These are phyloP conservation scores for Melitaea cinxia DNA, from an alignment of 1,140 invertebrate species.

Conservation along the genomic window DNA sequence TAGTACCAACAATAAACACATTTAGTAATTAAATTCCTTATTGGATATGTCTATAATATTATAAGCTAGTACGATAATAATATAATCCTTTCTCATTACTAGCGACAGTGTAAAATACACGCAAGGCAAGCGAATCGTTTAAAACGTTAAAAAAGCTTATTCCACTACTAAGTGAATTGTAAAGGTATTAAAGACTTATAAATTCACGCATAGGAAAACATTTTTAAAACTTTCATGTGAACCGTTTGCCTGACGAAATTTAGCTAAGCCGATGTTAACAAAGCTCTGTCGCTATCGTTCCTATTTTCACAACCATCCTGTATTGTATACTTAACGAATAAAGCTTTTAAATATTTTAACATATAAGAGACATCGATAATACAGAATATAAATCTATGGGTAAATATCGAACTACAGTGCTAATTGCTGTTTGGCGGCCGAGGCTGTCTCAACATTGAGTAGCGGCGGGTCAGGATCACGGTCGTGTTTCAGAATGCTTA, in stretches of 20 bases:
- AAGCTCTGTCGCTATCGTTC: constrained; percentile 27
- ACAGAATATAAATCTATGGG: constrained; percentile 20
- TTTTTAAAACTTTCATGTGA: not conserved
- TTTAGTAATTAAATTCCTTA: constrained; percentile 57
- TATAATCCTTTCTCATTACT: constrained; percentile 30
- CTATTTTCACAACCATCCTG: constrained; percentile 32
- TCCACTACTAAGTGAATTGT: not conserved
- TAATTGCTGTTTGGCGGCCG: constrained; percentile 43
- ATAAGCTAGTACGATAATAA: constrained; percentile 28
- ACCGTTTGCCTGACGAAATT: constrained; percentile 26
- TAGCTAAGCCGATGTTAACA: constrained; percentile 1
- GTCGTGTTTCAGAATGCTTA: constrained; percentile 32
- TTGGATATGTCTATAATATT: constrained; percentile 63
- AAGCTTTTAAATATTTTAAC: constrained; percentile 29
- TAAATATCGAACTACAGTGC: constrained; percentile 20
- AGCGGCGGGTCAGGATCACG: constrained; percentile 28
- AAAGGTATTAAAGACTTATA: not conserved
- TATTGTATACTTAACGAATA: constrained; percentile 36
- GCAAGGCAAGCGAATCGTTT: constrained; percentile 16
- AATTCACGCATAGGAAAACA: not conserved
- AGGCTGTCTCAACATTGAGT: constrained; percentile 60
- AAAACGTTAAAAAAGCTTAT: not conserved
- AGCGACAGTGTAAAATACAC: constrained; percentile 28
- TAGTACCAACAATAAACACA: constrained; percentile 44
- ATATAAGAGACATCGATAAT: constrained; percentile 23